Percentiles rank a stretch among this genome's conserved stretches.
Conservation (phyloP, 2,888 invertebrate species). For the Acleris laterana region DNA sequence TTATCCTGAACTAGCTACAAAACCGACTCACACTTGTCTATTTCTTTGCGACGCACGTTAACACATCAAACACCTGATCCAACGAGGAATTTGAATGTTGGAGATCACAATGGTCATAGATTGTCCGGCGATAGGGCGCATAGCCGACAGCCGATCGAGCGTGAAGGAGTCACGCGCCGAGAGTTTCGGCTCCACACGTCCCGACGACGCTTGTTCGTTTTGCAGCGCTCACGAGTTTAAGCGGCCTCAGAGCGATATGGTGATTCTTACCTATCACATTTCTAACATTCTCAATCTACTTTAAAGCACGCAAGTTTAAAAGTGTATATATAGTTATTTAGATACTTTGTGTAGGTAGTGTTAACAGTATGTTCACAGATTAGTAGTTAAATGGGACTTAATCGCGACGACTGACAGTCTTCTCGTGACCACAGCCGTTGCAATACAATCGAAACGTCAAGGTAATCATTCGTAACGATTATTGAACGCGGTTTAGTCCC, state of each 20-base stretch:
- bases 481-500: no score
- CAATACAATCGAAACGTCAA: no score
- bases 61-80: slow-evolving; percentile 30
- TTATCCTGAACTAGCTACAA: no score
- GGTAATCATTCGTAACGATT: no score
- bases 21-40: background rate
- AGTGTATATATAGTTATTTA: no score
- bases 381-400: no score
- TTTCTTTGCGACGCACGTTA: slow-evolving; percentile 11
- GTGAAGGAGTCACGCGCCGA: slow-evolving; percentile 78
- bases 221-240: slow-evolving; percentile 37
- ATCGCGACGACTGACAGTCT: no score
- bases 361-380: no score
- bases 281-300: background rate
- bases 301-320: background rate
- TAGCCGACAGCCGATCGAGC: slow-evolving; percentile 74
- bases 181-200: slow-evolving; percentile 71
- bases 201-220: slow-evolving; percentile 46
- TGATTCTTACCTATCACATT: background rate
- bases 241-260: slow-evolving; percentile 13
- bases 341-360: no score
- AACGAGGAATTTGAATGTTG: slow-evolving; percentile 34
- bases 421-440: no score
- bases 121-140: slow-evolving; percentile 65
- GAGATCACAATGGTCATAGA: slow-evolving; percentile 54